Percentiles rank a stretch among this genome's conserved stretches.
These are phyloP conservation scores for Ecliptopera silaceata DNA, from an alignment of 2,888 invertebrate species.

Conservation along the genomic window DNA sequence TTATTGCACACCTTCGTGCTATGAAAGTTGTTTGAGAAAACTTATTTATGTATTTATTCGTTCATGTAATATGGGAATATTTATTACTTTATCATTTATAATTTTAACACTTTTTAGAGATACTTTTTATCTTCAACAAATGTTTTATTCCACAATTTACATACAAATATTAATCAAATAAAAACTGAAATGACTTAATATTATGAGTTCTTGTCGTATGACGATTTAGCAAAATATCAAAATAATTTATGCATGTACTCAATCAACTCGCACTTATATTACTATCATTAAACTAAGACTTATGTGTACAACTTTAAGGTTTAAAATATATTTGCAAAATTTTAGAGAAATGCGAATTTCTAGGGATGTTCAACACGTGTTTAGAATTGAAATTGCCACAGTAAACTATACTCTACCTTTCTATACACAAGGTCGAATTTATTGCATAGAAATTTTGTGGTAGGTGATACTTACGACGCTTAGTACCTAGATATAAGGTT, in stretches of 20 bases:
- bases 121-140: too few relatives aligned
- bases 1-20: too few relatives aligned
- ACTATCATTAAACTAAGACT: neutral
- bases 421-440: too few relatives aligned
- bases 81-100: too few relatives aligned
- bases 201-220: conserved; percentile 20
- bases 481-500: conserved; percentile 9
- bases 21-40: too few relatives aligned
- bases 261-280: neutral
- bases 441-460: too few relatives aligned
- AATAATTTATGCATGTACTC: conserved; percentile 21
- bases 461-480: too few relatives aligned
- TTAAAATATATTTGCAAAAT: neutral
- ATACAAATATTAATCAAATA: conserved; percentile 6
- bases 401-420: conserved; percentile 3
- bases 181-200: neutral
- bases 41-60: too few relatives aligned
- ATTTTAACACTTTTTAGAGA: too few relatives aligned
- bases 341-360: neutral
- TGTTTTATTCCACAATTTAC: too few relatives aligned
- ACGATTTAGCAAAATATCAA: conserved; percentile 32
- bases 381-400: conserved; percentile 8
- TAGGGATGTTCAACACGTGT: neutral
- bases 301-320: neutral
- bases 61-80: too few relatives aligned